Evolutionary conservation across 2,888 invertebrate species (phyloP).

Genomic region (Lasioglossum zephyrum): DNA sequence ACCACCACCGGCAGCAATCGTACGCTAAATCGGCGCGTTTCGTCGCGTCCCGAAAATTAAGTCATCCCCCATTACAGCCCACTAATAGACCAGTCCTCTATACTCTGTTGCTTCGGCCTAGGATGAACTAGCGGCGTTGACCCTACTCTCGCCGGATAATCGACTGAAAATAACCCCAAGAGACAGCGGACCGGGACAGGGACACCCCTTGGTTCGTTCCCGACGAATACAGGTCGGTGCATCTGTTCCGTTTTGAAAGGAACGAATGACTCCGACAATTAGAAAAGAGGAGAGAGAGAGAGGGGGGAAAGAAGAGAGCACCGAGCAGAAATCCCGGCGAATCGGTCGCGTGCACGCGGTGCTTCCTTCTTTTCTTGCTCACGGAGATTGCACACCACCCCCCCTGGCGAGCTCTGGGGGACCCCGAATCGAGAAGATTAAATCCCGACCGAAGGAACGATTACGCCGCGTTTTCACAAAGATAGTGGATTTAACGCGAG

Average conservation of each 20-base stretch:
- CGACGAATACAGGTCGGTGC: constrained; percentile 73
- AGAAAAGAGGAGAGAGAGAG: constrained; percentile 57
- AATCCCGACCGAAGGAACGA: constrained; percentile 57
- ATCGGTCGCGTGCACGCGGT: constrained; percentile 53
- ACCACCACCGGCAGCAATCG: constrained; percentile 7
- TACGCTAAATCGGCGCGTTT: constrained; percentile 11
- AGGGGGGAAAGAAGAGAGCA: background rate
- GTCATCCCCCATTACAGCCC: constrained; percentile 22
- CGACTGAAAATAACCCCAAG: constrained; percentile 84
- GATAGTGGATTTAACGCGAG: constrained; percentile 16
- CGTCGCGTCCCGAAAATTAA: constrained; percentile 43
- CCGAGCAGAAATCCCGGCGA: constrained; percentile 60
- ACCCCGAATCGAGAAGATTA: constrained; percentile 49
- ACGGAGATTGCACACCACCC: constrained; percentile 61
- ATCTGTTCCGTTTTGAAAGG: constrained; percentile 78
- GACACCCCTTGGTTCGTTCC: constrained; percentile 49
- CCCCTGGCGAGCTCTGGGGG: background rate
- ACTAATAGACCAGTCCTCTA: constrained; percentile 61
- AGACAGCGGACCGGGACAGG: constrained; percentile 70
- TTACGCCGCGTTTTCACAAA: constrained; percentile 41
- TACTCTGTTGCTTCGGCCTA: constrained; percentile 53
- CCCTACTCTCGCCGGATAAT: constrained; percentile 80
- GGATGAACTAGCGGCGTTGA: constrained; percentile 71
- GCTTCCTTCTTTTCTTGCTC: constrained; percentile 67
- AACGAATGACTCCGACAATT: constrained; percentile 80